Evolutionary conservation across 2,888 invertebrate genomes (phyloP).

Genomic region (Ariolimax columbianus): DNA sequence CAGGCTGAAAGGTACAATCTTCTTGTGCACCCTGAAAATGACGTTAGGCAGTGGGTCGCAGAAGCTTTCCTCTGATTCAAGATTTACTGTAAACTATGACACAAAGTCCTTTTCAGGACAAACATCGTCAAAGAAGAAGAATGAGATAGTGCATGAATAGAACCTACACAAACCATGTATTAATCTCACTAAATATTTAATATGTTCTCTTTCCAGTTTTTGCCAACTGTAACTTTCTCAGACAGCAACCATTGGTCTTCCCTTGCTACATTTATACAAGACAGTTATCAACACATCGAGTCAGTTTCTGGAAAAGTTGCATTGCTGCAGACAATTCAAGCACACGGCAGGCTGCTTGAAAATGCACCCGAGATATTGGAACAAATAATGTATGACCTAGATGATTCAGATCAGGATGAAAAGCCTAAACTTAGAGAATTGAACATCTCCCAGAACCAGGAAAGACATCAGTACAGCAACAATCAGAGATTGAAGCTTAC

Average conservation of each 20-base stretch:
- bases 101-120: no score
- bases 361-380: slow-evolving; percentile 40
- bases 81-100: no score
- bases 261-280: not conserved
- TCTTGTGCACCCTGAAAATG: no score
- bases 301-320: slow-evolving; percentile 26
- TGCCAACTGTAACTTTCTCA: slow-evolving; percentile 28
- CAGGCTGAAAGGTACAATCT: no score
- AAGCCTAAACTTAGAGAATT: not conserved
- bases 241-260: slow-evolving; percentile 24
- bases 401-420: not conserved
- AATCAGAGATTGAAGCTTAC: slow-evolving; percentile 60
- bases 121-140: no score
- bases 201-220: slow-evolving; percentile 17
- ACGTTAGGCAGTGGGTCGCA: no score
- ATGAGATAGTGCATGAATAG: not conserved
- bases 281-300: not conserved
- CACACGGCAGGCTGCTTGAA: slow-evolving; percentile 8
- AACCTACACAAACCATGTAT: not conserved
- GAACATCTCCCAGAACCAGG: not conserved
- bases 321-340: slow-evolving; percentile 21
- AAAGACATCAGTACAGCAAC: not conserved
- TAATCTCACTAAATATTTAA: not conserved
- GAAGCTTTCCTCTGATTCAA: no score
- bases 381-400: slow-evolving; percentile 30